phyloP scores from a whole-genome alignment of 2,888 invertebrate genomes.

The Amiota minor region DNA sequence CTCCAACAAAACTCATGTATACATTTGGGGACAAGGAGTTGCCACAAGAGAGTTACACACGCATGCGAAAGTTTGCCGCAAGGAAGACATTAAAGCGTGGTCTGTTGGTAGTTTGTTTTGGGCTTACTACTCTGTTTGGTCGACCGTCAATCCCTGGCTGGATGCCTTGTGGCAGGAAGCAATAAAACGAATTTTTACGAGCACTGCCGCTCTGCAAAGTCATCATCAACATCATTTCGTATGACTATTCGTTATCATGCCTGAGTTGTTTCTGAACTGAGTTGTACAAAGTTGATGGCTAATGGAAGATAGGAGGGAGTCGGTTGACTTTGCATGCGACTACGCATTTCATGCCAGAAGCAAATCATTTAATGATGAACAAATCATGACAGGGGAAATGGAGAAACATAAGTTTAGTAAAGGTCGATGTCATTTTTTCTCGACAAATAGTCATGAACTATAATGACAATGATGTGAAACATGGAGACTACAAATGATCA shows the following conservation, averaged over 20 bases:
- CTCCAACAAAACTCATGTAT: slow-evolving; percentile 18
- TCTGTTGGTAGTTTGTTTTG: neutral
- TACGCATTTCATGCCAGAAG: slow-evolving; percentile 46
- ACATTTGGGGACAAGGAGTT: neutral
- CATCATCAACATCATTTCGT: slow-evolving; percentile 18
- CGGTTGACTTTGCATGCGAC: slow-evolving; percentile 31
- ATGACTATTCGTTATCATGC: slow-evolving; percentile 40
- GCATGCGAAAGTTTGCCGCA: neutral
- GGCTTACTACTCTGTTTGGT: neutral
- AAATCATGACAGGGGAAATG: neutral
- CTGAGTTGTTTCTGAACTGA: slow-evolving; percentile 25
- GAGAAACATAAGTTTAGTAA: neutral
- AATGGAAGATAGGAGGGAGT: neutral
- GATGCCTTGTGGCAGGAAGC: slow-evolving; percentile 54
- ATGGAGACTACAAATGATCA: neutral
- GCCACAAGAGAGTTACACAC: neutral
- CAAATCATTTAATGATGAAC: slow-evolving; percentile 35
- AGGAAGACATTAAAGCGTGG: neutral
- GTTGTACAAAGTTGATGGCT: too few relatives aligned
- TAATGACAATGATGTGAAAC: slow-evolving; percentile 51
- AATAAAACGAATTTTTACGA: slow-evolving; percentile 67
- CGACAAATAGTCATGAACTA: slow-evolving; percentile 63
- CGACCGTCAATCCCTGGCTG: slow-evolving; percentile 51
- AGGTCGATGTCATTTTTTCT: slow-evolving; percentile 8
- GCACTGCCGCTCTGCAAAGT: slow-evolving; percentile 40